Evolutionary conservation across 2,888 invertebrate genomes (phyloP), one percentile per base, ranked within the genome.

Genomic region (Plebejus anna): DNA sequence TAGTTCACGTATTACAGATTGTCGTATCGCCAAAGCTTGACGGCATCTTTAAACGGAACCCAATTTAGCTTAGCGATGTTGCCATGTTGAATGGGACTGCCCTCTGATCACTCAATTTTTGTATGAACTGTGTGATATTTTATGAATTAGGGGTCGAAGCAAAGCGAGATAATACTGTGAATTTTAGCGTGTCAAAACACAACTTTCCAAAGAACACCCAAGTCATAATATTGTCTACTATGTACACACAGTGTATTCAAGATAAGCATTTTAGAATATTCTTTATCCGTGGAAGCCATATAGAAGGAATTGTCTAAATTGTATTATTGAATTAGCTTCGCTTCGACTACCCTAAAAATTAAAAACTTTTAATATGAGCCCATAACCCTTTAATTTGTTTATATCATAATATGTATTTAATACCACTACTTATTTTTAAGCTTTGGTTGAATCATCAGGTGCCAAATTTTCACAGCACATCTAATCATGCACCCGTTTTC

Each of bases 381-480:
- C 13, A 55, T 55, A 55, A 55, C 1, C 55, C 13, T 55, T 55
- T 4, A 13, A 32, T 32, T 32, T 32, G 2, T 32, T 32, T 32
- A 32, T 32, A 32, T 47, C 9, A 47, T 47, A 7, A 47, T 42
- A 42, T 42, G 42, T 42, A 9, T 47, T 9, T 47, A 47, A 11
- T 11, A 47, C 55, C 55, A 16, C 16, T 55, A 55, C 55, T 55
- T 11, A 55, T 55, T 55, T 55, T 55, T 16, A 55, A 16, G 55
- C 55, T 55, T 55, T 55, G 16, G 55, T 55, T 55, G 55, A 55
- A 51, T 11, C 70, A 70, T 38, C 57, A 71, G 71, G 76, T 76
- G 76, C 76, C 76, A 76, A 76, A 76, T 70, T 9, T 32, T 47
- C 13, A 38, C 11, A 28, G 47, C 72, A 73, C 47, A 32, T 73